phyloP scores from a whole-genome alignment of 2,797 vertebrate genomes.

The Neostethus bicornis region DNA sequence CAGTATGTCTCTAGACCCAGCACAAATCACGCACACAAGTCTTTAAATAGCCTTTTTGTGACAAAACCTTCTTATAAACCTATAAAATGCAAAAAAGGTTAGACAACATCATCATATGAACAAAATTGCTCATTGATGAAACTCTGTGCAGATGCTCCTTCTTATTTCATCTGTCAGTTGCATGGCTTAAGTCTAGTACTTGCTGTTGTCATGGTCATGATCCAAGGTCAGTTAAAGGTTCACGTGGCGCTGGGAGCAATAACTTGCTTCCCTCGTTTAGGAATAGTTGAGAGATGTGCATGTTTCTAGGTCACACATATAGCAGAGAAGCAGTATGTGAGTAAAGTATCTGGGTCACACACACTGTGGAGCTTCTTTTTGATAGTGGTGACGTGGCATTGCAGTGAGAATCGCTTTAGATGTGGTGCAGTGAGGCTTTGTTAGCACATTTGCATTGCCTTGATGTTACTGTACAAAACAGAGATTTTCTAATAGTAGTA shows the following conservation, averaged over 20 bases:
- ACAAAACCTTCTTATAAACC: too few species aligned
- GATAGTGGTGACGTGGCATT: slow-evolving; percentile 73
- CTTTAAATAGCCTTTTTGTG: too few species aligned
- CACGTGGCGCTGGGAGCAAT: slow-evolving; percentile 40
- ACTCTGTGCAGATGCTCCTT: too few species aligned
- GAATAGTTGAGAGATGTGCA: slow-evolving; percentile 65
- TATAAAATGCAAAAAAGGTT: too few species aligned
- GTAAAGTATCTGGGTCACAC: slow-evolving; percentile 75
- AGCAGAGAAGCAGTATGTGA: slow-evolving; percentile 59
- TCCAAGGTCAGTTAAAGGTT: slow-evolving; percentile 59
- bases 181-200: too few species aligned
- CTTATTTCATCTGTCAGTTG: too few species aligned
- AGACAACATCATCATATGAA: too few species aligned
- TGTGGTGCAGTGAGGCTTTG: slow-evolving; percentile 54
- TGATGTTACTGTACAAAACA: slow-evolving; percentile 28
- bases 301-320: slow-evolving; percentile 76
- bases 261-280: slow-evolving; percentile 66
- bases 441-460: slow-evolving; percentile 24
- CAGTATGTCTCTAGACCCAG: too few species aligned
- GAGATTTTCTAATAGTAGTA: slow-evolving; percentile 5
- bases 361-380: slow-evolving; percentile 62
- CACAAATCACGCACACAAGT: too few species aligned
- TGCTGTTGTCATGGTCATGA: too few species aligned
- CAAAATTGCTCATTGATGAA: too few species aligned
- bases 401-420: slow-evolving; percentile 69